Evolutionary conservation across 2,888 invertebrate species (phyloP).

Genomic region (Drosophila glabriapex): DNA sequence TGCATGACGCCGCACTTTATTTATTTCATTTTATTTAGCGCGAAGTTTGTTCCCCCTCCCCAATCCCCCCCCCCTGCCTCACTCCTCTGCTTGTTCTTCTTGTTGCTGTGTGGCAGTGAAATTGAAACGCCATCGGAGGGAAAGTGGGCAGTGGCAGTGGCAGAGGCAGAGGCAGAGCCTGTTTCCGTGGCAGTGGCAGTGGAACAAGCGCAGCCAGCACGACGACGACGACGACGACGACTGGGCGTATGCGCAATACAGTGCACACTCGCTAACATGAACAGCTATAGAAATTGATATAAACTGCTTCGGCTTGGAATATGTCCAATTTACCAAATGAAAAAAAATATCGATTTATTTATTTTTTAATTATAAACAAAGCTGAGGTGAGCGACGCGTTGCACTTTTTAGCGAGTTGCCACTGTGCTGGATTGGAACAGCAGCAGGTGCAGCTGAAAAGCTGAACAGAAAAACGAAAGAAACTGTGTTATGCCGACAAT

Average conservation of each 20-base stretch:
- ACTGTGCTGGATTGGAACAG: conserved; percentile 14
- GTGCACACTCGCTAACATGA: not conserved
- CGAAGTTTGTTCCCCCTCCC: conserved; percentile 4
- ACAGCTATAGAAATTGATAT: not conserved
- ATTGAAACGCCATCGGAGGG: conserved; percentile 55
- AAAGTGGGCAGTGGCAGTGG: conserved; percentile 55
- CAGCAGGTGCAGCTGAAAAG: conserved; percentile 27
- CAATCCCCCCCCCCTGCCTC: not conserved
- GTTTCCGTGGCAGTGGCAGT: conserved; percentile 14
- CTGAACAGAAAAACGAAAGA: conserved; percentile 20
- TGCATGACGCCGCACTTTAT: conserved; percentile 69
- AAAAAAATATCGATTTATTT: not conserved
- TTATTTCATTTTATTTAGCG: conserved; percentile 71
- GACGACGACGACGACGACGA: conserved; percentile 36
- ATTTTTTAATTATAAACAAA: not conserved
- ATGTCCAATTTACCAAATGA: no score
- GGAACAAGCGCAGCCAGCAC: conserved; percentile 33
- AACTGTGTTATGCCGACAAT: conserved; percentile 78
- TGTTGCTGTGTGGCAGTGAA: conserved; percentile 51
- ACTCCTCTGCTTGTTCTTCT: not conserved
- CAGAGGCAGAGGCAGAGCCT: conserved; percentile 24
- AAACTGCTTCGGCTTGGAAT: no score
- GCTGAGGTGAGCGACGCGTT: not conserved
- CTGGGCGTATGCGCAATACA: conserved; percentile 74
- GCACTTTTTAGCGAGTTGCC: not conserved